These are phyloP conservation scores for Ficedula albicollis DNA, from an alignment of 2,797 vertebrate genomes.

Conservation along the genomic window DNA sequence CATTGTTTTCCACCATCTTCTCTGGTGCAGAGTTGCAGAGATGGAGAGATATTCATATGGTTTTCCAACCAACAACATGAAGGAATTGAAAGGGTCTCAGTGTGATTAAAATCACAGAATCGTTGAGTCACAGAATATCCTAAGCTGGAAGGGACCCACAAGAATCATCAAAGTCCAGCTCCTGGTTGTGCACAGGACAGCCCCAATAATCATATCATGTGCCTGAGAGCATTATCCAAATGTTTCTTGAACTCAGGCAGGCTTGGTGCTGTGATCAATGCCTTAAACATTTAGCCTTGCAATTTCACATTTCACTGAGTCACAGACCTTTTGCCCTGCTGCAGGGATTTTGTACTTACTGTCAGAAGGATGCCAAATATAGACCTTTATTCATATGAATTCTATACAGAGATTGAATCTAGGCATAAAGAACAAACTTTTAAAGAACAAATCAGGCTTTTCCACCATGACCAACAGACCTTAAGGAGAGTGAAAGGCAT, in stretches of 20 bases:
- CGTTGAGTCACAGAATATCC: not conserved
- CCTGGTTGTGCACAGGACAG: not conserved
- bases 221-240: not conserved
- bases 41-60: not conserved
- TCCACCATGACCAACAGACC: not conserved
- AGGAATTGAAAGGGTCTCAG: not conserved
- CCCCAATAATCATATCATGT: not conserved
- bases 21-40: not conserved
- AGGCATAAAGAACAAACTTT: not conserved
- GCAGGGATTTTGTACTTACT: not conserved
- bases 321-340: not conserved
- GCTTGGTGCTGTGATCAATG: not conserved
- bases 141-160: not conserved
- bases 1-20: not conserved
- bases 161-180: not conserved
- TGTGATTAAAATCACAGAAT: not conserved
- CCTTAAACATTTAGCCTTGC: not conserved
- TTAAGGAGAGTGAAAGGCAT: not conserved
- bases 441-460: not conserved
- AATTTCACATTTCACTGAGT: not conserved
- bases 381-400: not conserved
- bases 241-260: not conserved
- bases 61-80: not conserved
- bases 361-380: not conserved
- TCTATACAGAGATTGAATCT: not conserved